These are phyloP conservation scores for Stenchaetothrips biformis DNA, from an alignment of 2,888 invertebrate species.

Conservation along the genomic window DNA sequence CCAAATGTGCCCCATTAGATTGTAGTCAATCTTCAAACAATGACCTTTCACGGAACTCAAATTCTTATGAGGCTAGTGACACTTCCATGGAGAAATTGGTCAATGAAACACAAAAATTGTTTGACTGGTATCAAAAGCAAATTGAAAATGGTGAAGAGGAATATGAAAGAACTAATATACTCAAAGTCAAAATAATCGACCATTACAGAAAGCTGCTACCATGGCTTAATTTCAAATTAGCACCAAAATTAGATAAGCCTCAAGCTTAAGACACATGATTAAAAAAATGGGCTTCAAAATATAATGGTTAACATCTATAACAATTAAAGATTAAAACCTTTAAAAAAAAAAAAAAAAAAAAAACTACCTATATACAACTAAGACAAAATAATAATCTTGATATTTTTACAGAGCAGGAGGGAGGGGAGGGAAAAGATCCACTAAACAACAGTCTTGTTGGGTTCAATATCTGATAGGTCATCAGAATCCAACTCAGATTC, in stretches of 20 bases:
- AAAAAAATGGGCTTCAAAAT: background rate
- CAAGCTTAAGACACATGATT: background rate
- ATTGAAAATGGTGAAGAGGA: conserved; percentile 24
- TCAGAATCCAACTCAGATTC: background rate
- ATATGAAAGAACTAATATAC: background rate
- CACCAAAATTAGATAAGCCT: conserved; percentile 34
- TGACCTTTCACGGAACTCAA: background rate
- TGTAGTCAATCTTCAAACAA: background rate
- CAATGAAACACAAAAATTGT: background rate
- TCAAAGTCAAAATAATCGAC: conserved; percentile 40
- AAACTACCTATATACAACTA: background rate
- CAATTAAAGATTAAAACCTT: no score
- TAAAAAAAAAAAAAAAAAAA: background rate
- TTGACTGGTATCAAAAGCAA: background rate
- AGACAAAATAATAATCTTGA: background rate
- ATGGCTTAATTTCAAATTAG: conserved; percentile 43
- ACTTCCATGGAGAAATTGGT: background rate
- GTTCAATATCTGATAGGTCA: conserved; percentile 1
- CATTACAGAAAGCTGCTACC: conserved; percentile 44
- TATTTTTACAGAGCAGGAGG: no score
- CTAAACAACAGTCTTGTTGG: conserved; percentile 34
- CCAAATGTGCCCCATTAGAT: no score
- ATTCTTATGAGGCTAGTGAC: background rate
- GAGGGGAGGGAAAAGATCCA: no score
- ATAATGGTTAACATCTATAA: background rate